Conservation (phyloP, 2,113 vertebrate species). For the Sebastes schlegelii region DNA sequence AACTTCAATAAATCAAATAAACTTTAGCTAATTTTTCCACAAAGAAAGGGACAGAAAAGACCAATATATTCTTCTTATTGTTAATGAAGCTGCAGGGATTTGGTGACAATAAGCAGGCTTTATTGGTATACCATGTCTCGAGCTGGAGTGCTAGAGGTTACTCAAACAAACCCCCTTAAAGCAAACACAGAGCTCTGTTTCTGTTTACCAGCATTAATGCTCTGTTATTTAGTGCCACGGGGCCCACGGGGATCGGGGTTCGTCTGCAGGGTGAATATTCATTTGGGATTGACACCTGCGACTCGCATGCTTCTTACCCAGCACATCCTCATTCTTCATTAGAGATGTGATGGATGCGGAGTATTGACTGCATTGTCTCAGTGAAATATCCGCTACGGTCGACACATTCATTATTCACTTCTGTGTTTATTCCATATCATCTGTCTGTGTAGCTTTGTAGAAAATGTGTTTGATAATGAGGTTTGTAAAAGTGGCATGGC, state of each 20-base stretch:
- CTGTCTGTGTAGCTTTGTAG: conserved; percentile 2
- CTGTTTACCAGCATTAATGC: conserved; percentile 70
- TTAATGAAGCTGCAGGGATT: conserved; percentile 74
- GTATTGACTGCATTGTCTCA: conserved; percentile 64
- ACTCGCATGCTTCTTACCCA: conserved; percentile 72
- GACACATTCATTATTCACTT: conserved; percentile 10
- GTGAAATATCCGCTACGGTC: conserved; percentile 20
- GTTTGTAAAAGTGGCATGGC: background rate
- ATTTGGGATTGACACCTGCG: conserved; percentile 90
- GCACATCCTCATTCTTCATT: conserved; percentile 44
- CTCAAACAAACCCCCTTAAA: conserved; percentile 71
- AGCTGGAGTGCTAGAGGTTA: conserved; percentile 72
- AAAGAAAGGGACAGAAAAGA: conserved; percentile 14
- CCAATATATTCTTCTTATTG: conserved; percentile 40
- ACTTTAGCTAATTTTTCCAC: background rate
- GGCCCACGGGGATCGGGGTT: conserved; percentile 80
- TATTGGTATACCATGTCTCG: conserved; percentile 65
- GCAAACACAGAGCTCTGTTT: conserved; percentile 58
- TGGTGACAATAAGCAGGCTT: conserved; percentile 73
- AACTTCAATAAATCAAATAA: conserved; percentile 23
- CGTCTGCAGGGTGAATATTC: conserved; percentile 87
- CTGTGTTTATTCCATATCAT: background rate
- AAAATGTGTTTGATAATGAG: conserved; percentile 10
- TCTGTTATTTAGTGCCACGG: conserved; percentile 73
- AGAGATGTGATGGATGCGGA: conserved; percentile 30